These are phyloP conservation scores for Phengaris alcon DNA, from an alignment of 2,888 invertebrate species.

Conservation along the genomic window DNA sequence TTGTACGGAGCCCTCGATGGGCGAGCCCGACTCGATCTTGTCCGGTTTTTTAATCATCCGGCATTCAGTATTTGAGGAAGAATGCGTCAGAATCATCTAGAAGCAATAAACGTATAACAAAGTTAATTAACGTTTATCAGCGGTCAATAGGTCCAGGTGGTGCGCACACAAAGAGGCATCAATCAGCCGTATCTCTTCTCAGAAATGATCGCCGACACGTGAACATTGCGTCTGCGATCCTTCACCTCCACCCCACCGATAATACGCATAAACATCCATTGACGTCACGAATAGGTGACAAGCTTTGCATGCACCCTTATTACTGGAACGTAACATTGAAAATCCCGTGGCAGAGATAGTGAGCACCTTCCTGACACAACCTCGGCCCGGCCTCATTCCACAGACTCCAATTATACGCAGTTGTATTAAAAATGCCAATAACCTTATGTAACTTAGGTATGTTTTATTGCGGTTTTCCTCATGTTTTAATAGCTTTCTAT, in stretches of 20 bases:
- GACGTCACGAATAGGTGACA: constrained; percentile 55
- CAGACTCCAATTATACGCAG: constrained; percentile 60
- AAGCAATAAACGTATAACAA: background rate
- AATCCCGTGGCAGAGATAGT: constrained; percentile 37
- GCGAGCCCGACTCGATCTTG: no score
- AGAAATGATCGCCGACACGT: constrained; percentile 57
- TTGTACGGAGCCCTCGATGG: no score
- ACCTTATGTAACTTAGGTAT: constrained; percentile 35
- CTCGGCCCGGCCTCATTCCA: constrained; percentile 60
- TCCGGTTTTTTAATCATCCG: background rate
- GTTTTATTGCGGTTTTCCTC: background rate
- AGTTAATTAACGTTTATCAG: constrained; percentile 8
- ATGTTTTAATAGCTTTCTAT: background rate
- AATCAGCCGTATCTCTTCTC: constrained; percentile 58
- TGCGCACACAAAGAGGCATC: constrained; percentile 67
- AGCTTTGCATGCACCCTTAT: constrained; percentile 45
- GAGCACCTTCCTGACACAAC: constrained; percentile 47
- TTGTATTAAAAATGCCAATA: constrained; percentile 46
- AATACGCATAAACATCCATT: constrained; percentile 64
- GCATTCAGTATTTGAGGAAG: background rate
- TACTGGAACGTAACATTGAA: constrained; percentile 40
- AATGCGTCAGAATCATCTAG: background rate
- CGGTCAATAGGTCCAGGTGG: constrained; percentile 26
- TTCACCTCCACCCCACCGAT: constrained; percentile 61
- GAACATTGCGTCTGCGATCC: constrained; percentile 59